A percentile compares a stretch with the other conserved stretches of the same genome.
phyloP scores from a whole-genome alignment of 1,140 invertebrate species.

The Acromyrmex heyeri region DNA sequence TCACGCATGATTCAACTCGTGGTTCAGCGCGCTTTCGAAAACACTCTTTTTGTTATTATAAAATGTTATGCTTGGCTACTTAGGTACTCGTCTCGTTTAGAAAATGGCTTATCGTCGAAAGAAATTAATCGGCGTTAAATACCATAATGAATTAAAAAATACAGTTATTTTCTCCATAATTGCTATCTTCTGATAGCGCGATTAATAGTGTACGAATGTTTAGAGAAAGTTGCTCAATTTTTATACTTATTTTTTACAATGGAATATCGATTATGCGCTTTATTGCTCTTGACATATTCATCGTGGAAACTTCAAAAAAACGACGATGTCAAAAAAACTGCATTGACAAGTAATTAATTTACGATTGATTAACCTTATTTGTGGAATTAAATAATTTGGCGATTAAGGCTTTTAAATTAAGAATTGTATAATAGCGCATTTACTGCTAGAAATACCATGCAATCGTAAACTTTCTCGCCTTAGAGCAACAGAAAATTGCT shows the following conservation, averaged over 20 bases:
- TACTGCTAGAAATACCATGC: neutral
- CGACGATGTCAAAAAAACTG: neutral
- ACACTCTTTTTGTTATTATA: constrained; percentile 11
- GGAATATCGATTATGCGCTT: neutral
- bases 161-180: constrained; percentile 43
- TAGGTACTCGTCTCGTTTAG: constrained; percentile 14
- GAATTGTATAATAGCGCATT: constrained; percentile 15
- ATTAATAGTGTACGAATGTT: constrained; percentile 41
- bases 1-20: constrained; percentile 35
- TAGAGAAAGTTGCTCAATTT: constrained; percentile 46
- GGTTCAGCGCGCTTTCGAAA: constrained; percentile 8
- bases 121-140: constrained; percentile 19
- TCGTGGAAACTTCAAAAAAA: neutral
- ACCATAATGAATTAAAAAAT: constrained; percentile 18
- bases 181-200: constrained; percentile 28
- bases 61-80: constrained; percentile 19
- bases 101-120: neutral
- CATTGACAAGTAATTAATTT: neutral
- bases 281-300: neutral
- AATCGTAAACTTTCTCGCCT: constrained; percentile 45
- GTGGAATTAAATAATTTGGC: constrained; percentile 13
- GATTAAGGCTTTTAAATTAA: constrained; percentile 14
- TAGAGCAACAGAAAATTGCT: constrained; percentile 32
- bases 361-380: neutral
- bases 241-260: neutral